Evolutionary conservation across 2,888 invertebrate species (phyloP), one percentile per base, ranked within the genome.

Genomic region (Notodonta ziczac): DNA sequence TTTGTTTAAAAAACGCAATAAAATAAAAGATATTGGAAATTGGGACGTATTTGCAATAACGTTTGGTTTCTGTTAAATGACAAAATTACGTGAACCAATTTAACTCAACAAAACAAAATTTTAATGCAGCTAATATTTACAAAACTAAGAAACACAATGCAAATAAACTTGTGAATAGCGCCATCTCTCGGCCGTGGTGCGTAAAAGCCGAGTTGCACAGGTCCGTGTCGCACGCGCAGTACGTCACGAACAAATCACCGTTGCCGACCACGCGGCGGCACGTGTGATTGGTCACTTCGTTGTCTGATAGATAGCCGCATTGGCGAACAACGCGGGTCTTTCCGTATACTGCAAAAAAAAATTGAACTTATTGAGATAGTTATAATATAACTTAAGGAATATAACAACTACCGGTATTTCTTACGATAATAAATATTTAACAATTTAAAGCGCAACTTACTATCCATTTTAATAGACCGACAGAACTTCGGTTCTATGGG

Each of bases 381-480:
- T 6, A 4, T 35, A 35, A 35, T 6, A 35, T 35, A 35, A 35
- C 35, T 35, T 35, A 5, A 35, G 35, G 35, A 35, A 7, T 35
- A 4, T 24, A 1, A 24, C 2, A 24, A 24, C 24, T 2, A 24
- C 24, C 24, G 2, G 24, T 2, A 24, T 24, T 2, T 24, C 24
- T 24, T 24, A 2, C 2, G 24, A 24, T 24, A 2, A 24, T 24
- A 24, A 24, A 24, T 24, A 24, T 24, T 24, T 24, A 24, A 24
- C 24, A 24, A 3, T 1, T 35, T 35, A 35, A 35, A 35, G 5
- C 35, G 35, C 35, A 10, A 73, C 94, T 89, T 76, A 97, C 97
- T 95, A 89, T 96, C 97, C 93, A 97, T 97, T 62, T 95, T 95
- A 76, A 96, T 97, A 88, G 98, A 97, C 65, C 98, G 94, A 90